Conservation (phyloP, 2,113 vertebrate genomes). For the Sorex araneus region DNA sequence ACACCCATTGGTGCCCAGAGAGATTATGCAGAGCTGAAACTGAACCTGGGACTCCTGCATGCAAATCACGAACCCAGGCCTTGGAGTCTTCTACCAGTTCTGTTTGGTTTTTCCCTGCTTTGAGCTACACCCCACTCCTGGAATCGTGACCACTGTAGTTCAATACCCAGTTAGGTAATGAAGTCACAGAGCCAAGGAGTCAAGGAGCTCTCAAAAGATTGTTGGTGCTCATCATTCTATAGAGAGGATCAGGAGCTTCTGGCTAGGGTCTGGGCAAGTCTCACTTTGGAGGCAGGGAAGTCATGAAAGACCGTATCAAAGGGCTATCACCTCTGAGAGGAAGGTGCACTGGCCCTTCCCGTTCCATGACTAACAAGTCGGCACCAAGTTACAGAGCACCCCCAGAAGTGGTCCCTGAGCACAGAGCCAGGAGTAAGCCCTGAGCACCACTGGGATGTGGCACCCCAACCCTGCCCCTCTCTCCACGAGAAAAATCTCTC, state of each 20-base stretch:
- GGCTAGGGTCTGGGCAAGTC: not conserved
- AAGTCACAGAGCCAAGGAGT: not conserved
- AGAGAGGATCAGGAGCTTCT: not conserved
- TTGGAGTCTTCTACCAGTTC: not conserved
- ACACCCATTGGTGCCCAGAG: no score
- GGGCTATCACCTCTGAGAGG: not conserved
- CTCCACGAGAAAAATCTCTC: no score
- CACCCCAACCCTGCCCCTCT: no score
- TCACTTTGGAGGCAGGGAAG: constrained; percentile 9
- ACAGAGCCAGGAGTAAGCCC: no score
- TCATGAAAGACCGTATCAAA: not conserved
- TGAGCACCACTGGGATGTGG: no score
- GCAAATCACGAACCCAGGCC: no score
- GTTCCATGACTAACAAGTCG: no score
- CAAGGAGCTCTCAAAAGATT: constrained; percentile 40
- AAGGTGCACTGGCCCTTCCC: not conserved
- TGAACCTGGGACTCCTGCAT: no score
- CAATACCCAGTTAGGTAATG: not conserved
- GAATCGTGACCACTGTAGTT: not conserved
- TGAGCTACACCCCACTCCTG: not conserved
- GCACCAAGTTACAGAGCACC: no score
- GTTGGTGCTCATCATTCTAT: not conserved
- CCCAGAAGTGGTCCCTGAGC: no score
- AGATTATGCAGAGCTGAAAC: no score
- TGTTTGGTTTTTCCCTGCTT: not conserved